Base-by-base conservation (phyloP, 2,113 vertebrate species). In the Gasterosteus nipponicus region DNA sequence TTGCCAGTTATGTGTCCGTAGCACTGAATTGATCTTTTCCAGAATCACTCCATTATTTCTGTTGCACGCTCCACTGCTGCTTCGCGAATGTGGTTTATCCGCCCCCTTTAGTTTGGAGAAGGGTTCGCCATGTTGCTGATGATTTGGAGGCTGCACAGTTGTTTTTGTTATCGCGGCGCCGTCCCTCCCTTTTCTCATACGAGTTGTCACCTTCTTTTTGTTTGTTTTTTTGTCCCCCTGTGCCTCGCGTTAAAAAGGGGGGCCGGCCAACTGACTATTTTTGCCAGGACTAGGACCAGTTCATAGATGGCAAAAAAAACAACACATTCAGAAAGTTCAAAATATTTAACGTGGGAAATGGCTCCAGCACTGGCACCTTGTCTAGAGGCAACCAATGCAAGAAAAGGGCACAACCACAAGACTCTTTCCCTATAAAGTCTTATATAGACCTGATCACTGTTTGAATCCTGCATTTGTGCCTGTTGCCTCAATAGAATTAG, bases 331-430 rank as follows among this genome's bases (percentile, higher is more conserved):
- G 5, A 78, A 62, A 4, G 29, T 72, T 57, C 2, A 67, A 44
- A 67, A 44, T 35, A 44, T 70, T 51, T 39, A 19, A 33, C 29
- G 4, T 22, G 8, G 51, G 18, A 61, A 71, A 51, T 19, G 60
- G 68, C 73, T 78, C 81, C 78, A 82, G 81, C 82, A 83, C 77
- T 68, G 80, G 77, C 76, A 78, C 78, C 81, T 78, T 76, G 67
- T 82, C 58, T 62, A 53, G 64, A 2, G 10, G 66, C 67, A 67
- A 63, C 22, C 66, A 31, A 44, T 44, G 14, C 16, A 33, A 38
- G n/a, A 77, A 58, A 59, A 74, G 31, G 44, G 53, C 69, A 59
- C 31, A 78, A 75, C 58, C 19, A 58, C 41, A 2, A 80, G 85
- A 87, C 74, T 86, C 62, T 82, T 86, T 88, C 60, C 69, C 61